Percentiles rank a stretch among this genome's conserved stretches.
These are phyloP conservation scores for Sebastes diaconus DNA, from an alignment of 2,797 vertebrate species.

Conservation along the genomic window DNA sequence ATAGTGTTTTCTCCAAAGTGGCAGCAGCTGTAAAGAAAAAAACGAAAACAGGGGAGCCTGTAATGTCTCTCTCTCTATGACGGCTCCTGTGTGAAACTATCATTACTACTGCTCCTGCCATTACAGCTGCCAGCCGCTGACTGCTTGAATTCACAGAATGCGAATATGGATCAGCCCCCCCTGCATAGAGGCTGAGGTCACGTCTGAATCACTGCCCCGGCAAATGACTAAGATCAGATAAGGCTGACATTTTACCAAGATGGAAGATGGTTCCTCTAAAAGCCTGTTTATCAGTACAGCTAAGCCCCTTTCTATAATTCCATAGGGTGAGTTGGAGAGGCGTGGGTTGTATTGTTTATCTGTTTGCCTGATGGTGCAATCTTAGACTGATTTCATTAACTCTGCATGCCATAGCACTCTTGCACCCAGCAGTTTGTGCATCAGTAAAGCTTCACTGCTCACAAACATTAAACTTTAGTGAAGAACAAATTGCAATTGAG, in stretches of 20 bases:
- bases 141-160: constrained; percentile 31
- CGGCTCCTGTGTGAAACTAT: constrained; percentile 42
- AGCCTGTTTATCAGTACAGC: background rate
- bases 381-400: constrained; percentile 41
- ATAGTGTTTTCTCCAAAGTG: constrained; percentile 52
- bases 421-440: constrained; percentile 39
- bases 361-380: constrained; percentile 17
- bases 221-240: constrained; percentile 32
- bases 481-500: constrained; percentile 28
- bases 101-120: constrained; percentile 37
- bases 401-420: constrained; percentile 19
- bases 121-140: constrained; percentile 49
- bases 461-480: constrained; percentile 5
- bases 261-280: background rate
- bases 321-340: background rate
- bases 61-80: constrained; percentile 24
- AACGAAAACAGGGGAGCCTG: background rate
- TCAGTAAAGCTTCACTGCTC: constrained; percentile 24
- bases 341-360: constrained; percentile 33
- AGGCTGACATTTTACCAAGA: constrained; percentile 20
- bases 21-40: constrained; percentile 13
- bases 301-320: constrained; percentile 6
- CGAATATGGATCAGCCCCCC: constrained; percentile 22
- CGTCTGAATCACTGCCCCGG: constrained; percentile 36
- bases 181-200: constrained; percentile 48